Base-by-base conservation (phyloP, 2,797 vertebrate species). In the Champsocephalus gunnari region DNA sequence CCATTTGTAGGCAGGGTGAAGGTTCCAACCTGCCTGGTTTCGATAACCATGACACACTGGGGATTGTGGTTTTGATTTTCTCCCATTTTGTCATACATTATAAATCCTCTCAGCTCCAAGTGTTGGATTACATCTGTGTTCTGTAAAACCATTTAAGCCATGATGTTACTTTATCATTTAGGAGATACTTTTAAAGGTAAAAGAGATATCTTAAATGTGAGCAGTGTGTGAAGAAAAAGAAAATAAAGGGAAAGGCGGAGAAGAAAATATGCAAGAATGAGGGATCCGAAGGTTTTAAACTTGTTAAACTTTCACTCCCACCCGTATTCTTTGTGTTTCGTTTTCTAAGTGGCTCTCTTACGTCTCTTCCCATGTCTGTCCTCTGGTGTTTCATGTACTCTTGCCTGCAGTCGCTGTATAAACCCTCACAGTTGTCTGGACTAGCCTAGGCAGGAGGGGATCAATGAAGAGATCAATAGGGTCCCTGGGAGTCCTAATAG, bases 401-500 rank as follows among this genome's bases (percentile, higher is more conserved):
- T 82, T 63, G 77, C 74, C 81, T 80, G 75, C 73, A 78, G 85
- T 77, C 62, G 78, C 85, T 77, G 79, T 79, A 87, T 82, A 88
- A 92, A 89, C 83, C 83, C 72, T 77, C 11, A 14, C 70, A 70
- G 82, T 90, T 87, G 90, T 90, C 85, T 87, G 86, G 89, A 85
- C 83, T 50, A 73, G 85, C 83, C 45, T 62, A 87, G 88, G 89
- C 79, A 87, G 87, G 81, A 86, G 84, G 80, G 88, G 90, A 93
- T 94, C 93, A 93, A 93, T 94, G 85, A 84, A 76, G 72, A 84
- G 92, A 94, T 92, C 91, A 80, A 94, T 93, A 86, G 88, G 92
- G 90, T 92, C 90, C 88, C 87, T 85, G 88, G 89, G 90, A 92
- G 87, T 92, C 88, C 87, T 94, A 93, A 92, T 92, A 88, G 92